A percentile compares a stretch with the other conserved stretches of the same genome.
These are phyloP conservation scores for Bicyclus anynana DNA, from an alignment of 1,140 invertebrate genomes.

Conservation along the genomic window DNA sequence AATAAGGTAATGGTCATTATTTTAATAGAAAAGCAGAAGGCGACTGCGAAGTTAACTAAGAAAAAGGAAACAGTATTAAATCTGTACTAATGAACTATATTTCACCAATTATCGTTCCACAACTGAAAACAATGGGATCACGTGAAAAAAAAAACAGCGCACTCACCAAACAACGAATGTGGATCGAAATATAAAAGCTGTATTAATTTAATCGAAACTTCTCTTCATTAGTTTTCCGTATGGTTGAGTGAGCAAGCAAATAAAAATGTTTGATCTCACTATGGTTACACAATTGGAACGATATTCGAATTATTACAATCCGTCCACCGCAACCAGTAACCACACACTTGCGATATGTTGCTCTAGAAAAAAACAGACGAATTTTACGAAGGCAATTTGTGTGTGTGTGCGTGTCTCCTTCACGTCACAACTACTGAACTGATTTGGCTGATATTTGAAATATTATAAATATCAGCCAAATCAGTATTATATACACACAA, in stretches of 20 bases:
- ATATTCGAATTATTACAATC: slow-evolving; percentile 63
- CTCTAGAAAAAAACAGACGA: not conserved
- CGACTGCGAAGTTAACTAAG: slow-evolving; percentile 16
- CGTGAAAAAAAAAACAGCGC: slow-evolving; percentile 30
- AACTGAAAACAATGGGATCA: slow-evolving; percentile 8
- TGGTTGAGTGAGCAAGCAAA: slow-evolving; percentile 66
- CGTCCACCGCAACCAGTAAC: slow-evolving; percentile 24
- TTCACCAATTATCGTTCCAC: slow-evolving; percentile 9
- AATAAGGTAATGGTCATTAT: slow-evolving; percentile 9
- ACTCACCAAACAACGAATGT: slow-evolving; percentile 37
- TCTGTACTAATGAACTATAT: slow-evolving; percentile 37
- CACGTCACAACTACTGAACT: too few species aligned
- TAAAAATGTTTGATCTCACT: slow-evolving; percentile 69
- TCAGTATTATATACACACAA: too few species aligned
- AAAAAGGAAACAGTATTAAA: slow-evolving; percentile 40
- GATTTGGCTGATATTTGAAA: too few species aligned
- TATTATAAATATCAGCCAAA: too few species aligned
- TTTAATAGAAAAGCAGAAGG: slow-evolving; percentile 14
- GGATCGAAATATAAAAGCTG: slow-evolving; percentile 59
- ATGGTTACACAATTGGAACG: slow-evolving; percentile 52
- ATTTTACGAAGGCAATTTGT: too few species aligned
- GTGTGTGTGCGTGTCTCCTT: too few species aligned
- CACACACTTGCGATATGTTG: not conserved
- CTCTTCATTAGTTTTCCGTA: slow-evolving; percentile 70
- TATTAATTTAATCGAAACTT: slow-evolving; percentile 71